Evolutionary conservation across 1,140 invertebrate species (phyloP), one percentile per base, ranked within the genome.

Genomic region (Arctopsyche grandis): DNA sequence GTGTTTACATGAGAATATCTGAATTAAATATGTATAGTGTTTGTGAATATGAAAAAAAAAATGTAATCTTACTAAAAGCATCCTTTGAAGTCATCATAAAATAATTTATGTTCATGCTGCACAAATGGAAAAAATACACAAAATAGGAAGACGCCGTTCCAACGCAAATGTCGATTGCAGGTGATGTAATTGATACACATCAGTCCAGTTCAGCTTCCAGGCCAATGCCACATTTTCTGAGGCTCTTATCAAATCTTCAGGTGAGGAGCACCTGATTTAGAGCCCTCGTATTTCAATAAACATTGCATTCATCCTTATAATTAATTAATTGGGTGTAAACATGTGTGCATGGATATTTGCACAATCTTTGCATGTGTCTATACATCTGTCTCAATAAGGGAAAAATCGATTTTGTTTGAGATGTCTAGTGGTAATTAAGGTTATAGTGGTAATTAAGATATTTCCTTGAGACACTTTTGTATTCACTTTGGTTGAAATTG

Each of bases 161-260:
- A 52, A 73, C 82, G 9, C 82, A 83, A 81, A 83, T 83, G 82
- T 78, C 82, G 4, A 75, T 83, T 19, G 79, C 82, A 14, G 79
- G 80, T 38, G 82, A 83, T 63, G 73, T 78, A 48, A 43, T 66
- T 16, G 71, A 78, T 26, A 56, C 56, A 26, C 48, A 52, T 5
- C 75, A 76, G 16, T 52, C 52, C 7, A 83, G 82, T 44, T 81
- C 79, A 4, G 79, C 82, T 10, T 26, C 74, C 9, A 77, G 82
- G n/a, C 82, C 79, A n/a, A 81, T 83, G 80, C 82, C 82, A 69
- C 75, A 77, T 70, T 78, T 81, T 69, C 56, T 81, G 38, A 74
- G 78, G 48, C 78, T 83, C 10, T 69, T 83, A 21, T 79, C 82
- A 5, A 79, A 83, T 56, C 80, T 83, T 69, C 82, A 83, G 82